phyloP scores from a whole-genome alignment of 2,797 vertebrate species.

The Buphagus erythrorhynchus region DNA sequence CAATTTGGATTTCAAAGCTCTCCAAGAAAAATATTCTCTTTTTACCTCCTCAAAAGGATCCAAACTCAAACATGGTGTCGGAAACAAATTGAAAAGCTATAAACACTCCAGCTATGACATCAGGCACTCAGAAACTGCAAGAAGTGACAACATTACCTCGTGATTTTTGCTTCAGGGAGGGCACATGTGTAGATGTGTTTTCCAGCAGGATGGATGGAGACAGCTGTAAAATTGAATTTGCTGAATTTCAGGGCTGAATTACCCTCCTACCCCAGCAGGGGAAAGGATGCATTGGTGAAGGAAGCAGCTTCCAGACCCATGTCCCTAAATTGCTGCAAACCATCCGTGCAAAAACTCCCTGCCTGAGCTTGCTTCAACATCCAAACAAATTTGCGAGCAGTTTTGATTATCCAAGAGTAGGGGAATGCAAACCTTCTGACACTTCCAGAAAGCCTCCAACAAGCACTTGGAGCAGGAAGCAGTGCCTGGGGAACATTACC shows the following conservation, averaged over 20 bases:
- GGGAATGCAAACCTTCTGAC: constrained; percentile 41
- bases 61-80: background rate
- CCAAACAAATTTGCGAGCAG: background rate
- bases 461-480: constrained; percentile 24
- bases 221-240: background rate
- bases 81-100: constrained; percentile 29
- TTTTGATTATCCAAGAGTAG: constrained; percentile 13
- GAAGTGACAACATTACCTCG: background rate
- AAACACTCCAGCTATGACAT: constrained; percentile 30
- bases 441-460: constrained; percentile 27
- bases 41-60: constrained; percentile 36
- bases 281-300: background rate
- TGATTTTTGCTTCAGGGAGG: background rate
- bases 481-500: constrained; percentile 40
- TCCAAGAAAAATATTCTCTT: constrained; percentile 42
- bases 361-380: background rate
- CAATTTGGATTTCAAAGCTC: constrained; percentile 34
- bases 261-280: background rate
- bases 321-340: background rate
- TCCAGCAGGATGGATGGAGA: background rate
- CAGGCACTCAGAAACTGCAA: background rate
- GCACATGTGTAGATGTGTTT: background rate
- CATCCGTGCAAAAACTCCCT: background rate
- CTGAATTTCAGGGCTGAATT: background rate
- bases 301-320: background rate